These are phyloP conservation scores for Montifringilla adamsi DNA, from an alignment of 2,113 vertebrate species.

Conservation along the genomic window DNA sequence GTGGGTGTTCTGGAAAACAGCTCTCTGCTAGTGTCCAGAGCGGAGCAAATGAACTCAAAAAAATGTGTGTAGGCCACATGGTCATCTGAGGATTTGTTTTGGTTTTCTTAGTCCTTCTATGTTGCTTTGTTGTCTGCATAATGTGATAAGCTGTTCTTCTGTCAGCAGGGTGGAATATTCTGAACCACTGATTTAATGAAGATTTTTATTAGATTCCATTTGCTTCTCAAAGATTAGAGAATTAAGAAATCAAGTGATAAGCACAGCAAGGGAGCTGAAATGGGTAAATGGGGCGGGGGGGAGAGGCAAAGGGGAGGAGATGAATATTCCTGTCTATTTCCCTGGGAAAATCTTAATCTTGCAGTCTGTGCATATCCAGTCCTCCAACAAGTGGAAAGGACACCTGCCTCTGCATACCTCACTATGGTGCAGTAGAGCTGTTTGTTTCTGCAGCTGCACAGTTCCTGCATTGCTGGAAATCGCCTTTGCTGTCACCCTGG, in stretches of 20 bases:
- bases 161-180: constrained; percentile 6
- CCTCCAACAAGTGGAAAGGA: not conserved
- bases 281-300: rapidly evolving
- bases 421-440: not conserved
- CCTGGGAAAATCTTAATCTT: not conserved
- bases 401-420: not conserved
- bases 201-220: not conserved
- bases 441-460: not conserved
- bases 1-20: constrained; percentile 17
- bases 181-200: not conserved
- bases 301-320: not conserved
- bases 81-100: constrained; percentile 25
- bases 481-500: not conserved
- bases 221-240: not conserved
- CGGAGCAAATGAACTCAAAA: constrained; percentile 30
- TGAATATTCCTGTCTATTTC: not conserved
- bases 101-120: not conserved
- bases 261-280: not conserved
- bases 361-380: not conserved
- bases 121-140: not conserved
- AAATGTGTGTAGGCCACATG: constrained; percentile 49
- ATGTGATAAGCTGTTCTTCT: not conserved
- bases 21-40: not conserved
- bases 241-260: not conserved
- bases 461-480: not conserved